Conservation (phyloP, 2,113 vertebrate genomes). For the Limanda limanda region DNA sequence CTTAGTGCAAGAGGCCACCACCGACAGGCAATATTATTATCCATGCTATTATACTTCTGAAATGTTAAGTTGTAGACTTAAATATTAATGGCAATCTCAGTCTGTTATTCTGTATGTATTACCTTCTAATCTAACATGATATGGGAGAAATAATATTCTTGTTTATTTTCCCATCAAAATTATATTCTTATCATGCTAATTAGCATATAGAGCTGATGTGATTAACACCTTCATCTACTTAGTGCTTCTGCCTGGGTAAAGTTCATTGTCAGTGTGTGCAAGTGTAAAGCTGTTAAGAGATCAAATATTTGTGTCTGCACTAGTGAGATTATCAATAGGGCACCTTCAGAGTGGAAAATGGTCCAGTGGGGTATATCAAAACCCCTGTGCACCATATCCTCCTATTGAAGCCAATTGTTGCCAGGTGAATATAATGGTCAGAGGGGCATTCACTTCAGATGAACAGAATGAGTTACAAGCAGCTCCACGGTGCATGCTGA, state of each 20-base stretch:
- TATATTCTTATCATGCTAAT: not conserved
- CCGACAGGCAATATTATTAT: constrained; percentile 3
- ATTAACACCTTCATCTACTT: not conserved
- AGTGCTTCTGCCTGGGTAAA: not conserved
- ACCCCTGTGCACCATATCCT: not conserved
- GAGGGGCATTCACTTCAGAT: too few relatives aligned
- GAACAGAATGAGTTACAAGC: too few relatives aligned
- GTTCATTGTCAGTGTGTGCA: not conserved
- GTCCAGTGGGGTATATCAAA: not conserved
- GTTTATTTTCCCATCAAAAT: not conserved
- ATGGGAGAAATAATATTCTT: not conserved
- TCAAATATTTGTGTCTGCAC: not conserved
- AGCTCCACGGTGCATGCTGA: too few relatives aligned
- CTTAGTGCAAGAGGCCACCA: constrained; percentile 51
- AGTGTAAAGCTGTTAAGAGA: not conserved
- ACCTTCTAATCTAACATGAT: not conserved
- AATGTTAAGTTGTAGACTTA: not conserved
- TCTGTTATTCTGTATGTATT: not conserved
- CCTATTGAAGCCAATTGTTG: not conserved
- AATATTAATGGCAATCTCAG: too few relatives aligned
- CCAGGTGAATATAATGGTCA: too few relatives aligned
- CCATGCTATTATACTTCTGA: not conserved
- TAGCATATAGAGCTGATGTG: not conserved
- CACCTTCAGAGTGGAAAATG: not conserved
- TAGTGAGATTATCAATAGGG: not conserved